Conservation (phyloP, 1,140 invertebrate genomes). For the Ctenoplectra terminalis region DNA sequence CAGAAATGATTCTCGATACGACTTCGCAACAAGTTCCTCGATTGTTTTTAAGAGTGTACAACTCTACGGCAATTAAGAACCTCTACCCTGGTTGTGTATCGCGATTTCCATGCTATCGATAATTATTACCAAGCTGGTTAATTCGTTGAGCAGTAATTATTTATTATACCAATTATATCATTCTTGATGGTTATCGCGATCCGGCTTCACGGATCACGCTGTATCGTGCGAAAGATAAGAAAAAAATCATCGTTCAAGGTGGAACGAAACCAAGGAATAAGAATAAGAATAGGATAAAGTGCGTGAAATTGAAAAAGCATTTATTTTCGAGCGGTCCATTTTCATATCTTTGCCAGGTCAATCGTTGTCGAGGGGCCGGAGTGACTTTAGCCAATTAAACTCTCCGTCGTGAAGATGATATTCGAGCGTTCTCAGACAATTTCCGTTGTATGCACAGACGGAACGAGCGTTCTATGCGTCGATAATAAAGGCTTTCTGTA, state of each 20-base stretch:
- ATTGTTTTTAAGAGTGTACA: slow-evolving; percentile 9
- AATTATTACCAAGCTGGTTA: slow-evolving; percentile 50
- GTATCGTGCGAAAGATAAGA: background rate
- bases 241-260: background rate
- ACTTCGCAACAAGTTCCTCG: slow-evolving; percentile 10
- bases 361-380: slow-evolving; percentile 21
- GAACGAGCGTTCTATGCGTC: slow-evolving; percentile 18
- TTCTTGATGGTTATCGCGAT: slow-evolving; percentile 3
- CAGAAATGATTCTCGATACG: background rate
- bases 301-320: background rate
- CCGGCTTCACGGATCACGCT: background rate
- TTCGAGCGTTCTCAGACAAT: slow-evolving; percentile 38
- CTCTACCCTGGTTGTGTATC: slow-evolving; percentile 3
- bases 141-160: slow-evolving; percentile 55
- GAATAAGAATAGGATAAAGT: too few species aligned
- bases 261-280: background rate
- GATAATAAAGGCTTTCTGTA: slow-evolving; percentile 42
- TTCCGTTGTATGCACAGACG: slow-evolving; percentile 36
- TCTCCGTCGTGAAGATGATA: slow-evolving; percentile 32
- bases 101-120: slow-evolving; percentile 38
- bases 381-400: slow-evolving; percentile 38
- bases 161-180: slow-evolving; percentile 35
- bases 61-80: slow-evolving; percentile 31
- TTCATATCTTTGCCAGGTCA: slow-evolving; percentile 20
- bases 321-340: slow-evolving; percentile 9